These are phyloP conservation scores for Plemyria rubiginata DNA, from an alignment of 2,888 invertebrate species.

Conservation along the genomic window DNA sequence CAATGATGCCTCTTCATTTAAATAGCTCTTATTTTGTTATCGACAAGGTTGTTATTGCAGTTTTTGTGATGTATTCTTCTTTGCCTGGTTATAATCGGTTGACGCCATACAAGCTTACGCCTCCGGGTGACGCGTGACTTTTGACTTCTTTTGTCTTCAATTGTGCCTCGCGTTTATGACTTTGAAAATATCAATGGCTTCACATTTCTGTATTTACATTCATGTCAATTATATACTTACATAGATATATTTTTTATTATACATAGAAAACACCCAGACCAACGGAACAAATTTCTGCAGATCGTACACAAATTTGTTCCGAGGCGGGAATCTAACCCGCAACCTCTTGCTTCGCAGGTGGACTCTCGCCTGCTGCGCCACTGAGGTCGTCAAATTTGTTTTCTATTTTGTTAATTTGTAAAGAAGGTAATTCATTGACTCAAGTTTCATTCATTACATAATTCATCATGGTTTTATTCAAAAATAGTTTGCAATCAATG, in stretches of 20 bases:
- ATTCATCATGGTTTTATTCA: not conserved
- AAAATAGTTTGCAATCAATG: not conserved
- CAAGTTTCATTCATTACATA: not conserved
- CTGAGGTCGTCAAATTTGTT: too few relatives aligned
- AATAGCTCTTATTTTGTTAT: slow-evolving; percentile 20
- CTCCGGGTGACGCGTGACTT: slow-evolving; percentile 68
- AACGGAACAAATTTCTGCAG: too few relatives aligned
- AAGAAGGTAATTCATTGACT: too few relatives aligned
- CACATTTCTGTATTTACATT: not conserved
- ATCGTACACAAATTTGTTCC: too few relatives aligned
- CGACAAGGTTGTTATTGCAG: slow-evolving; percentile 33
- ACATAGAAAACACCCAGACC: too few relatives aligned
- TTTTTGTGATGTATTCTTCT: slow-evolving; percentile 16
- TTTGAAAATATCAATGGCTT: slow-evolving; percentile 14
- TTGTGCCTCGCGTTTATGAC: slow-evolving; percentile 32
- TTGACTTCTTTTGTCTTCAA: slow-evolving; percentile 68
- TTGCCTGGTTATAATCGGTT: slow-evolving; percentile 49
- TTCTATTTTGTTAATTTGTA: too few relatives aligned
- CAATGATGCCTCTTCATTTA: slow-evolving; percentile 23
- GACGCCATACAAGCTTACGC: slow-evolving; percentile 51
- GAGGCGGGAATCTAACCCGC: too few relatives aligned
- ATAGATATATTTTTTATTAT: too few relatives aligned
- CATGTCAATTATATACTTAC: too few relatives aligned
- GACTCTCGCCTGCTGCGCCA: too few relatives aligned
- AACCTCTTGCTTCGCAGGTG: too few relatives aligned